Evolutionary conservation across 2,797 vertebrate genomes (phyloP), one percentile per base, ranked within the genome.

Genomic region (Gymnodraco acuticeps): DNA sequence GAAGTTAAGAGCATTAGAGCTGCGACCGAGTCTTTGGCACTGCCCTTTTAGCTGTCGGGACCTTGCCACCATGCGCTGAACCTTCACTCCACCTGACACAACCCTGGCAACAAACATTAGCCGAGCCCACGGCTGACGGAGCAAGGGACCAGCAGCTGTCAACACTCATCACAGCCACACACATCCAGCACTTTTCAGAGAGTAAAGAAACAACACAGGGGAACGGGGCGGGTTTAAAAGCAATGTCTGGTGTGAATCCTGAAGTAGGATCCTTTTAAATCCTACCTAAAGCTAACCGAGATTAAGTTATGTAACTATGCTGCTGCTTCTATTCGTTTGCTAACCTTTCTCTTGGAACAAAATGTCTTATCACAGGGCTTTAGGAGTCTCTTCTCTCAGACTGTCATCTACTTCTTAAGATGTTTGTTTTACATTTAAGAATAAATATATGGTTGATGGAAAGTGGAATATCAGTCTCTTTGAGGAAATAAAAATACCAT

Each of bases 21-120:
- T 19, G 45, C 19, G 0, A 23, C 8, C 33, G 2, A 64, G 9
- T 70, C 43, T 55, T 33, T 41, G 67, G 50, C 38, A 50, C 15
- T 38, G 73, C 19, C 12, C 17, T n/a, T 5, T 42, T 9, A 61
- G 27, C 58, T 70, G 64, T 59, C 47, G 60, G 54, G 50, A 52
- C 38, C 50, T 15, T 5, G 51, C 69, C 66, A 69, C 70, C 74
- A 50, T 31, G 20, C 38, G n/a, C 64, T 46, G 54, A 75, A 69
- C 58, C 56, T 50, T 70, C 63, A 70, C 6, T n/a, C 77, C 76
- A 73, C 78, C 86, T 79, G 79, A 85, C 77, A 73, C 69, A 48
- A 54, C 62, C 63, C 78, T 88, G 90, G 85, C 89, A 88, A 47
- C 54, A 67, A 71, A 65, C 78, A 85, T 91, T 82, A 89, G 75